Evolutionary conservation across 2,113 vertebrate genomes (phyloP), one percentile per base, ranked within the genome.

Genomic region (Odobenus rosmarus): DNA sequence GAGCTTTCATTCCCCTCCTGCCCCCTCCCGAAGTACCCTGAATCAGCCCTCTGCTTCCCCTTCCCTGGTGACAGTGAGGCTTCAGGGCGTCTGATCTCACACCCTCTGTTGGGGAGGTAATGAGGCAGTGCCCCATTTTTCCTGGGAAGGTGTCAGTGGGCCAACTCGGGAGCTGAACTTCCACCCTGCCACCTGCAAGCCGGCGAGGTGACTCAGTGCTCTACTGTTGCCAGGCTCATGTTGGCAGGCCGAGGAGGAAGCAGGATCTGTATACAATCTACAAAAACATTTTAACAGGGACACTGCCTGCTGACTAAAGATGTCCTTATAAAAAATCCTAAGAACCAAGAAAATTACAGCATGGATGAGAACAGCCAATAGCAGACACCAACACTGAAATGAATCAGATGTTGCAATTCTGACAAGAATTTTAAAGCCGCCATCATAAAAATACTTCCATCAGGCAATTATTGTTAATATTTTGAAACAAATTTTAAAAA

Each of bases 371-470:
- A 64, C 5, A 95, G 71, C 18, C 12, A 62, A 8, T 36, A 81
- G 76, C 39, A 86, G 67, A 21, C 26, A 61, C 23, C 53, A 71
- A n/a, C 15, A 57, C 9, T 42, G 59, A 96, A 39, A 88, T 90
- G 49, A 82, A 84, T 76, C 33, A 33, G 28, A 51, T 87, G 39
- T 72, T 93, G 53, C n/a, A 76, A 85, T 94, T 88, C 51, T 59
- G 36, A 51, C n/a, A 88, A 76, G 39, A 83, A 71, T 92, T 96
- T 87, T 93, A 95, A 86, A 88, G 57, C 69, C 90, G 42, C 36
- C 33, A n/a, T 49, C 18, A 21, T 88, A 71, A 96, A 87, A 90
- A 76, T 67, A 21, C 49, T 87, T 80, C 88, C 15, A 31, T 33
- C 10, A 90, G 81, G 26, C 31, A 71, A 67, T 76, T 95, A 21